Conservation (phyloP, 2,113 vertebrate species). For the Syngnathus scovelli region DNA sequence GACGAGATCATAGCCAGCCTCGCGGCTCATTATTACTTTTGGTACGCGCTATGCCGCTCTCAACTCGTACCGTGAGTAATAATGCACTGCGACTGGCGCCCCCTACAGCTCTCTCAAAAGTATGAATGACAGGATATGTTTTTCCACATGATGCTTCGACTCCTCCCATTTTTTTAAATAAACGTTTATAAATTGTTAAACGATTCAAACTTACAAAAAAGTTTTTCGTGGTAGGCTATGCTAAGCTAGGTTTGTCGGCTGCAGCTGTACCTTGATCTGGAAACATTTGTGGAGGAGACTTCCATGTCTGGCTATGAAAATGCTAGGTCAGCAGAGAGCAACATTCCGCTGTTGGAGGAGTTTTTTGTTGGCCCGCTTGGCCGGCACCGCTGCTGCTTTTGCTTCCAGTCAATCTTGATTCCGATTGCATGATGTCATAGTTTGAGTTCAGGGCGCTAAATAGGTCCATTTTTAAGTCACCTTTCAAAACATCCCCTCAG, state of each 20-base stretch:
- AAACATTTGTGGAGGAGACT: background rate
- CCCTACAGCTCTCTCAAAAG: background rate
- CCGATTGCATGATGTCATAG: slow-evolving; percentile 39
- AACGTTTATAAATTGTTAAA: no score
- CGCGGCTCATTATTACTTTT: slow-evolving; percentile 98
- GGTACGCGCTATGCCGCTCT: slow-evolving; percentile 99
- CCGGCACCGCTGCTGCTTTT: slow-evolving; percentile 4
- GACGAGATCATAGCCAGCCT: slow-evolving; percentile 66
- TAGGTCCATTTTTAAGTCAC: background rate
- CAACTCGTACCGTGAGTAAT: slow-evolving; percentile 99
- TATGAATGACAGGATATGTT: background rate
- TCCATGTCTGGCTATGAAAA: background rate
- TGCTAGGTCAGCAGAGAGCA: slow-evolving; percentile 8
- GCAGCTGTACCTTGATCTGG: background rate
- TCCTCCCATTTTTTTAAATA: background rate
- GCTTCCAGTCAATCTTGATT: slow-evolving; percentile 54
- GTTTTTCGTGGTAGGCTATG: no score
- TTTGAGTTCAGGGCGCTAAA: slow-evolving; percentile 12
- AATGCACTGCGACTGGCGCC: slow-evolving; percentile 87
- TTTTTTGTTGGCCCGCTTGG: background rate
- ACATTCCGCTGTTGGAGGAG: slow-evolving; percentile 25
- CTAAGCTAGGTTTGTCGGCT: no score
- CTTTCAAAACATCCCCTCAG: background rate
- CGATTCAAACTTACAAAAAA: no score
- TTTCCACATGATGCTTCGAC: background rate